phyloP scores from a whole-genome alignment of 2,888 invertebrate genomes.

The Brassicogethes aeneus region DNA sequence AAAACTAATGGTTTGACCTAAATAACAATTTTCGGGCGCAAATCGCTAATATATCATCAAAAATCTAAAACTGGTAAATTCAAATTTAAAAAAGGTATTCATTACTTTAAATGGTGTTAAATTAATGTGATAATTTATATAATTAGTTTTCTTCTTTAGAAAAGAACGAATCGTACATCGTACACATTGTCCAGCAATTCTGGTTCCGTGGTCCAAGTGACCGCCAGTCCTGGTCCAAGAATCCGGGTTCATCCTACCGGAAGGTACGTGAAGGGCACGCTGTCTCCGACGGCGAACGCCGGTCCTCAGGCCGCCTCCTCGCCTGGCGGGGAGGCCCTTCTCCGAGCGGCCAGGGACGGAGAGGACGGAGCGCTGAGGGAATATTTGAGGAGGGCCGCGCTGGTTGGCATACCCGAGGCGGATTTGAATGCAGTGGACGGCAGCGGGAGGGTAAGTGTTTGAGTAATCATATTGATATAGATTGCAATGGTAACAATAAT shows the following conservation, averaged over 20 bases:
- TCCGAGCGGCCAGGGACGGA: conserved; percentile 47
- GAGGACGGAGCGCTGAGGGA: conserved; percentile 43
- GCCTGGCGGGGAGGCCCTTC: conserved; percentile 37
- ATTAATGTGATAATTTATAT: too few relatives aligned
- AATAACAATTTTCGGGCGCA: too few relatives aligned
- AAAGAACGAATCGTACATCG: too few relatives aligned
- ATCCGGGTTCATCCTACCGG: conserved; percentile 36
- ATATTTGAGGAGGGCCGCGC: conserved; percentile 38
- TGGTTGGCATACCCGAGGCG: conserved; percentile 36
- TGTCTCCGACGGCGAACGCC: conserved; percentile 39
- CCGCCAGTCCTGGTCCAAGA: conserved; percentile 32
- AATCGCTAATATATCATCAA: too few relatives aligned
- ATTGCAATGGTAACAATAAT: too few relatives aligned
- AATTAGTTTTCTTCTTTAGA: too few relatives aligned
- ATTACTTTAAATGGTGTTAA: too few relatives aligned
- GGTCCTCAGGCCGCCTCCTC: conserved; percentile 28
- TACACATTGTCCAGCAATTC: neutral
- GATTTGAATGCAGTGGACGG: conserved; percentile 48
- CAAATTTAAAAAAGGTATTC: too few relatives aligned
- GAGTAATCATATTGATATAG: too few relatives aligned
- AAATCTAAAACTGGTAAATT: too few relatives aligned
- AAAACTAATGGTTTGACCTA: too few relatives aligned
- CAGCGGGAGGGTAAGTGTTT: conserved; percentile 48
- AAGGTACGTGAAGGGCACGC: conserved; percentile 38
- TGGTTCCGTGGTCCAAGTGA: conserved; percentile 20